phyloP scores from a whole-genome alignment of 2,888 invertebrate genomes.

The Endomychus coccineus region DNA sequence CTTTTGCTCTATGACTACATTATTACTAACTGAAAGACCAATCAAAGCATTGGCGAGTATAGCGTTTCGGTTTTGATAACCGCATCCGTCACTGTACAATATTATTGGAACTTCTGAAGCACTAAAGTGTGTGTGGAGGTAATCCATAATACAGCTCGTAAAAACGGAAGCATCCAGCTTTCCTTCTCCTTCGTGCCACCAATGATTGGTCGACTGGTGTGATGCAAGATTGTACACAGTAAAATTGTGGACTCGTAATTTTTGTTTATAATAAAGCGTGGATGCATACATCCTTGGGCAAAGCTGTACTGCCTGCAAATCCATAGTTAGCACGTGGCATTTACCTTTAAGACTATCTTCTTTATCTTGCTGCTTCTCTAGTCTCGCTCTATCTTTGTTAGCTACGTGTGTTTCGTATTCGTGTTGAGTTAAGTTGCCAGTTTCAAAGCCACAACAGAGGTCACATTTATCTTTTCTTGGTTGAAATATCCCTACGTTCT shows the following conservation, averaged over 20 bases:
- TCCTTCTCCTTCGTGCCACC: conserved; percentile 14
- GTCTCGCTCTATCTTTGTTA: conserved; percentile 14
- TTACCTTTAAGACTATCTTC: conserved; percentile 6
- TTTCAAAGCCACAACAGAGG: conserved; percentile 5
- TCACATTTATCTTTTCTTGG: conserved; percentile 10
- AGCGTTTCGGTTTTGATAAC: conserved; percentile 16
- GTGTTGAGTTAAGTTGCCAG: conserved; percentile 11
- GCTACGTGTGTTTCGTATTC: conserved; percentile 12
- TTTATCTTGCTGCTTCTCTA: conserved; percentile 12
- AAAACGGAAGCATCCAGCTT: conserved; percentile 15
- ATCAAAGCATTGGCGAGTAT: conserved; percentile 15
- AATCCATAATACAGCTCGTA: conserved; percentile 14
- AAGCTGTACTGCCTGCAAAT: conserved; percentile 6
- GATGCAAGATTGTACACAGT: conserved; percentile 18
- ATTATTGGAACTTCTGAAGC: conserved; percentile 3
- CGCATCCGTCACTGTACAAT: conserved; percentile 16
- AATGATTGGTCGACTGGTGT: conserved; percentile 15
- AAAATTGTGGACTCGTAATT: conserved; percentile 20
- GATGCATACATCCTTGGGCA: conserved; percentile 13
- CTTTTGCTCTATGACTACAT: conserved; percentile 16
- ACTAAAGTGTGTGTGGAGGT: conserved; percentile 14
- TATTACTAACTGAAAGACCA: conserved; percentile 13
- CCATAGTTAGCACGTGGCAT: conserved; percentile 10
- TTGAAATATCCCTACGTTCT: conserved; percentile 1
- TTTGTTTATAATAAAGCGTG: conserved; percentile 21